phyloP scores from a whole-genome alignment of 2,113 vertebrate species.

The Ptilorrhoa leucosticta region DNA sequence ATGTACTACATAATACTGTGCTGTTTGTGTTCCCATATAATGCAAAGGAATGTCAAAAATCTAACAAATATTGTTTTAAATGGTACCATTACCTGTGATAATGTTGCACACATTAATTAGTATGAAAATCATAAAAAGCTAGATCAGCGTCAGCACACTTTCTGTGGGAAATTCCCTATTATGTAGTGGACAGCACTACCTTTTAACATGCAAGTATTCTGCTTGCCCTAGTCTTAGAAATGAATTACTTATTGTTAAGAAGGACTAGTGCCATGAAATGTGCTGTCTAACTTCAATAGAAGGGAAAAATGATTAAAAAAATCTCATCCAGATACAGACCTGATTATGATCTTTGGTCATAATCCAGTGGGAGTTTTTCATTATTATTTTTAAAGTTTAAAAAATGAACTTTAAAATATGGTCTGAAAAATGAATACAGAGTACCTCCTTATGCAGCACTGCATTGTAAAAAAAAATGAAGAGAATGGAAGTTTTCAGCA shows the following conservation, averaged over 20 bases:
- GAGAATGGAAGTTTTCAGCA: not conserved
- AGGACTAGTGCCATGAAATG: not conserved
- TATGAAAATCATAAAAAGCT: not conserved
- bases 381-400: not conserved
- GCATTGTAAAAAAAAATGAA: not conserved
- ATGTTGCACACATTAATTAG: not conserved
- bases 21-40: not conserved
- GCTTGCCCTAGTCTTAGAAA: not conserved
- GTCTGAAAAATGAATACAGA: not conserved
- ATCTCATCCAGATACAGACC: not conserved
- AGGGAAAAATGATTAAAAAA: not conserved
- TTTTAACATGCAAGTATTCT: not conserved
- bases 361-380: not conserved
- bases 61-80: not conserved
- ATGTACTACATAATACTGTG: not conserved
- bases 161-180: not conserved
- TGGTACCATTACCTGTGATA: not conserved
- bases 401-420: not conserved
- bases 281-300: not conserved
- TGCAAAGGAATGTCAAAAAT: not conserved
- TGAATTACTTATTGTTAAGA: not conserved
- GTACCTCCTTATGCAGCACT: not conserved
- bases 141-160: not conserved
- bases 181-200: not conserved
- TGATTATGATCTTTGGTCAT: conserved; percentile 3